Conservation (phyloP, 2,888 invertebrate species). For the Thereva nobilitata region DNA sequence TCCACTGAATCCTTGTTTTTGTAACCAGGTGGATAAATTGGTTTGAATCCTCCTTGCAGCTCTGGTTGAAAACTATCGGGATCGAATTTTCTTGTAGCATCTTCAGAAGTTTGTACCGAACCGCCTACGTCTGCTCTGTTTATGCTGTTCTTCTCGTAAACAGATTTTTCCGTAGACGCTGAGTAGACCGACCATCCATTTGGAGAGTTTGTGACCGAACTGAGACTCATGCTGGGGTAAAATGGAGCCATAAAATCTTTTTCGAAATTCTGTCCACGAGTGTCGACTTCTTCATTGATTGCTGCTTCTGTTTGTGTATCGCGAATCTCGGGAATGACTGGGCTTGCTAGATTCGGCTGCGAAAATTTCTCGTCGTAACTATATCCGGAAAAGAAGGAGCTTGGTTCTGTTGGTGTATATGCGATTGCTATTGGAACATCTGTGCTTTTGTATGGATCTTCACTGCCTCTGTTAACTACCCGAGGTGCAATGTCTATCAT, state of each 20-base stretch:
- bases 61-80: constrained; percentile 71
- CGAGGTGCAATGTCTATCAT: constrained; percentile 58
- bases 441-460: constrained; percentile 49
- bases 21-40: constrained; percentile 64
- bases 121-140: constrained; percentile 51
- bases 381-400: constrained; percentile 44
- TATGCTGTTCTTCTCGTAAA: constrained; percentile 54
- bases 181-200: constrained; percentile 68
- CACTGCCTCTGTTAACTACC: constrained; percentile 55
- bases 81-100: constrained; percentile 62
- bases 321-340: constrained; percentile 60
- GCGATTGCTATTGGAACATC: constrained; percentile 69
- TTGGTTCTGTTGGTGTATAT: constrained; percentile 65
- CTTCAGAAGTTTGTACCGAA: constrained; percentile 42
- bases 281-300: constrained; percentile 51
- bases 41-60: constrained; percentile 70
- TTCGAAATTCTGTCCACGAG: constrained; percentile 55
- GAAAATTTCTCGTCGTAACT: constrained; percentile 50
- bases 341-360: constrained; percentile 59
- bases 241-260: constrained; percentile 71
- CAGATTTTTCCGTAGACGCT: constrained; percentile 45
- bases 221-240: constrained; percentile 68
- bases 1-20: constrained; percentile 46
- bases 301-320: constrained; percentile 53
- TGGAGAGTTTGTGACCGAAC: constrained; percentile 59